Evolutionary conservation across 2,888 invertebrate species (phyloP).

Genomic region (Pachydiplax longipennis): DNA sequence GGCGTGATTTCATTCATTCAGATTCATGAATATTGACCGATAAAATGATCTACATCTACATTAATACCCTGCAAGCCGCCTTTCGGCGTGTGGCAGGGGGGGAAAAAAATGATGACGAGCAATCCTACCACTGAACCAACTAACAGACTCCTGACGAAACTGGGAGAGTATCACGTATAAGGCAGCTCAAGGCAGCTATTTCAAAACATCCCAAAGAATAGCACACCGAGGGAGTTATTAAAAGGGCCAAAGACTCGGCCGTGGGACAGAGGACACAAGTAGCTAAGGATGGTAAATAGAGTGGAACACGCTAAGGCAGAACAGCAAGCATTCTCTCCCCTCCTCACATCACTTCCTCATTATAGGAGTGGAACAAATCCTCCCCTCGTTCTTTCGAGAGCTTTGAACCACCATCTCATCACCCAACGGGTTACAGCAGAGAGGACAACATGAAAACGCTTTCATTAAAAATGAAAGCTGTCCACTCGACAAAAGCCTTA

Average conservation of each 20-base stretch:
- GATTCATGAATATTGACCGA: too few relatives aligned
- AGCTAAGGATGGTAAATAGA: not conserved
- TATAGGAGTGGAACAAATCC: not conserved
- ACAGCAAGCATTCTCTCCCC: not conserved
- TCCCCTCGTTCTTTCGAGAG: not conserved
- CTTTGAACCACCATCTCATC: not conserved
- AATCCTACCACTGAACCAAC: too few relatives aligned
- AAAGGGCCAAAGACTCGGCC: not conserved
- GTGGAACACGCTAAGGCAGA: not conserved
- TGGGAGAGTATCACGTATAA: too few relatives aligned
- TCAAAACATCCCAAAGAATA: not conserved
- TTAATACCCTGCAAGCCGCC: too few relatives aligned
- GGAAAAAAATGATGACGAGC: too few relatives aligned
- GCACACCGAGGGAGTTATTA: not conserved
- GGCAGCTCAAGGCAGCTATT: too few relatives aligned
- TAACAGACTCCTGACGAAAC: too few relatives aligned
- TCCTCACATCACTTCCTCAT: not conserved
- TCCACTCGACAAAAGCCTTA: too few relatives aligned
- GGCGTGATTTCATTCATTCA: too few relatives aligned
- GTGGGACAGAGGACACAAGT: not conserved
- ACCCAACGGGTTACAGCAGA: not conserved
- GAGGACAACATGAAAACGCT: not conserved
- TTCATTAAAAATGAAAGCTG: too few relatives aligned
- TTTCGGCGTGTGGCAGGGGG: too few relatives aligned
- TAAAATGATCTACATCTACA: too few relatives aligned